Evolutionary conservation across 2,797 vertebrate genomes (phyloP).

Genomic region (Urosaurus nigricauda): DNA sequence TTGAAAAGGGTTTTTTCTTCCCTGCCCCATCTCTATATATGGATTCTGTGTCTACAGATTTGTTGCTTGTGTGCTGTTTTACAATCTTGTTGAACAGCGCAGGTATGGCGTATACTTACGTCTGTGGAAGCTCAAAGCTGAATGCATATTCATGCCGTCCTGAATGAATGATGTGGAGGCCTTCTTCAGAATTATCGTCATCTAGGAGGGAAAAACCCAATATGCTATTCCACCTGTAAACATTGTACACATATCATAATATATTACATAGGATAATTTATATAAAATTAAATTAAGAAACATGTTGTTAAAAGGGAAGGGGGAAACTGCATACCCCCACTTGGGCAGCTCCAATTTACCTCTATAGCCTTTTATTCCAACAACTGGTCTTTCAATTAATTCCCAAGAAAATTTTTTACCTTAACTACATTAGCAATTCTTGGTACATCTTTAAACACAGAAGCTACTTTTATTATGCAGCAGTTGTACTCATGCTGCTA

Average conservation of each 20-base stretch:
- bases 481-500: background rate
- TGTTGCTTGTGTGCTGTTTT: constrained; percentile 10
- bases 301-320: background rate
- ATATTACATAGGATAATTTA: background rate
- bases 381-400: background rate
- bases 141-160: constrained; percentile 98
- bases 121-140: constrained; percentile 98
- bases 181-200: constrained; percentile 91
- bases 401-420: constrained; percentile 7
- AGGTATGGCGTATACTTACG: constrained; percentile 84
- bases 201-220: constrained; percentile 66
- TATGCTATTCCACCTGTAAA: constrained; percentile 26
- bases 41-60: constrained; percentile 34
- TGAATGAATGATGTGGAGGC: constrained; percentile 90
- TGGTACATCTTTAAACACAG: background rate
- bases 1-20: constrained; percentile 79
- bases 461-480: background rate
- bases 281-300: fast-evolving
- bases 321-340: background rate
- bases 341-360: background rate
- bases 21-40: constrained; percentile 48
- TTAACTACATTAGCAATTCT: background rate
- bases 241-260: background rate
- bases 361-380: background rate
- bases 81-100: constrained; percentile 46